Conservation (phyloP, 2,797 vertebrate species). For the Helarctos malayanus region DNA sequence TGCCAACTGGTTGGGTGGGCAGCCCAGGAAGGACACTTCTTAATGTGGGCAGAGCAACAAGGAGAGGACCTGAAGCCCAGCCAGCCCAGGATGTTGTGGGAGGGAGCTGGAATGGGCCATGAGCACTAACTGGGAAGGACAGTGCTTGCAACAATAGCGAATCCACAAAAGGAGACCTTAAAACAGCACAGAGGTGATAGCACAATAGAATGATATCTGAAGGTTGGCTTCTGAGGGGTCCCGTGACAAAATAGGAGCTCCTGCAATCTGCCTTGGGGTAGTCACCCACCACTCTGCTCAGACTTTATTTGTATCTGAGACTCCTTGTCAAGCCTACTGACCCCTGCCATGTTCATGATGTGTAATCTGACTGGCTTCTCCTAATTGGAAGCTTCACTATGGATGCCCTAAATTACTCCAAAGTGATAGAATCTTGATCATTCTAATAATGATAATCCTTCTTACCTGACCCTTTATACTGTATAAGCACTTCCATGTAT, state of each 20-base stretch:
- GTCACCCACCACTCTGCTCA: background rate
- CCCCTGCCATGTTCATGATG: background rate
- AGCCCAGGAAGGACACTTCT: background rate
- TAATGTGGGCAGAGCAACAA: rapidly evolving
- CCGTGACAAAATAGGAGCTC: background rate
- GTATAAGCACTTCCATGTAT: background rate
- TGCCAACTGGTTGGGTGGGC: background rate
- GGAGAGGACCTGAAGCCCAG: background rate
- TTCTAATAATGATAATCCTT: background rate
- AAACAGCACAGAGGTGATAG: background rate
- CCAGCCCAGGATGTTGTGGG: background rate
- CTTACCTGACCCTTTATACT: background rate
- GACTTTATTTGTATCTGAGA: background rate
- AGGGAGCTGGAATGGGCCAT: background rate
- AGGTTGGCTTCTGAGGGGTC: background rate
- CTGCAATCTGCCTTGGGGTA: background rate
- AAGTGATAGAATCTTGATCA: background rate
- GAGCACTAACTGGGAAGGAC: background rate
- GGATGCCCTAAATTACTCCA: background rate
- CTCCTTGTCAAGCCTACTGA: background rate
- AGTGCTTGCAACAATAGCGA: background rate
- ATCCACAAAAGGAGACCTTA: background rate
- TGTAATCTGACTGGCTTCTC: background rate
- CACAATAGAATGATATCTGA: background rate
- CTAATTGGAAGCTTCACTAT: background rate